Evolutionary conservation across 2,113 vertebrate species (phyloP).

Genomic region (Entelurus aequoreus): DNA sequence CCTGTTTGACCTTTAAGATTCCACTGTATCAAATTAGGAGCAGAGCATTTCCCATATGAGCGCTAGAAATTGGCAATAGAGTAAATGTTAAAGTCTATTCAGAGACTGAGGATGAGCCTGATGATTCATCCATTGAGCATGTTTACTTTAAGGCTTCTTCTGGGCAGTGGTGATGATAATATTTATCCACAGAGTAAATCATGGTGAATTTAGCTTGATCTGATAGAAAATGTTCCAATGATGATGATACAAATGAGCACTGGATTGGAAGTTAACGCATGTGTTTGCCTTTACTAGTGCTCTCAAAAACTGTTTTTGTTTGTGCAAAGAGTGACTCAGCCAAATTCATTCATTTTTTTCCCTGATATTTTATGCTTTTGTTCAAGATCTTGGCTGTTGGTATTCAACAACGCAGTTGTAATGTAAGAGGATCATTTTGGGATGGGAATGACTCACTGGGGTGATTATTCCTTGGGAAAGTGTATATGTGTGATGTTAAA

Average conservation of each 20-base stretch:
- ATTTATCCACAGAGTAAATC: constrained; percentile 68
- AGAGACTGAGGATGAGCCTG: constrained; percentile 11
- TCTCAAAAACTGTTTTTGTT: constrained; percentile 64
- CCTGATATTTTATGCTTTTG: constrained; percentile 35
- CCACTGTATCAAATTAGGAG: no score
- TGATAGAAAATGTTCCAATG: constrained; percentile 36
- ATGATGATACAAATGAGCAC: constrained; percentile 19
- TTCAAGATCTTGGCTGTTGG: constrained; percentile 32
- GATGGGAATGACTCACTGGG: constrained; percentile 47
- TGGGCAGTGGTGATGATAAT: constrained; percentile 55
- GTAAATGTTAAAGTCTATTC: neutral
- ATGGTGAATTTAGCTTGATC: constrained; percentile 58
- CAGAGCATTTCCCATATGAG: neutral
- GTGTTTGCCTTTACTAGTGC: constrained; percentile 61
- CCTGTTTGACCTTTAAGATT: no score
- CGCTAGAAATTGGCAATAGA: no score
- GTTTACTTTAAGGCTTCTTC: constrained; percentile 51
- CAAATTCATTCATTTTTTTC: constrained; percentile 51
- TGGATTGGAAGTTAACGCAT: constrained; percentile 28
- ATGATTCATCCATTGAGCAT: constrained; percentile 55
- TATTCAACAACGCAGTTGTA: constrained; percentile 46
- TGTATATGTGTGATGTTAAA: constrained; percentile 46
- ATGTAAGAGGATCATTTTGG: constrained; percentile 46
- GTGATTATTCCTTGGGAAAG: constrained; percentile 40
- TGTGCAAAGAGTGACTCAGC: constrained; percentile 41